Evolutionary conservation across 2,797 vertebrate species (phyloP).

Genomic region (Peromyscus attwateri): DNA sequence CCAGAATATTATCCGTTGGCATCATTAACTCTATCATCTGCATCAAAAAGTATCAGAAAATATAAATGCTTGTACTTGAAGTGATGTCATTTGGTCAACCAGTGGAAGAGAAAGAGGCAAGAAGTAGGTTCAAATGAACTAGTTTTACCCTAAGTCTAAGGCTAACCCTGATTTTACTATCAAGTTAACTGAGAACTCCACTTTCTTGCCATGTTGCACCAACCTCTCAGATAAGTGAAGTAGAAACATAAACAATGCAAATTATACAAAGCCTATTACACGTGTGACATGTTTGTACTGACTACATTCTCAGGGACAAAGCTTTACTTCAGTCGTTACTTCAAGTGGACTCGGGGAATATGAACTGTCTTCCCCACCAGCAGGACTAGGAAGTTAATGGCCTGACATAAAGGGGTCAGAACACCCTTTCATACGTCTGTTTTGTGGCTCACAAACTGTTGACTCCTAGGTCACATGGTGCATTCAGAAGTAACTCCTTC

Average conservation of each 20-base stretch:
- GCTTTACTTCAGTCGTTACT: neutral
- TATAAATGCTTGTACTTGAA: neutral
- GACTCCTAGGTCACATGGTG: neutral
- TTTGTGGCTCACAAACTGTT: neutral
- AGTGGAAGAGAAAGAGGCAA: neutral
- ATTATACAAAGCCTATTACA: neutral
- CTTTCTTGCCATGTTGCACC: neutral
- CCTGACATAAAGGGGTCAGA: neutral
- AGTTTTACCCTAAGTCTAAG: neutral
- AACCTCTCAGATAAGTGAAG: too few species aligned
- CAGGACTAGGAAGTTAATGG: neutral
- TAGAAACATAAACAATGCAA: too few species aligned
- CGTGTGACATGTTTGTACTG: neutral
- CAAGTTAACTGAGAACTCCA: neutral
- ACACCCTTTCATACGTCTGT: neutral
- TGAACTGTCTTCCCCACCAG: neutral
- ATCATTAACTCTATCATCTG: too few species aligned
- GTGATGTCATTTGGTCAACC: neutral
- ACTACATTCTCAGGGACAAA: neutral
- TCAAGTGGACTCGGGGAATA: neutral
- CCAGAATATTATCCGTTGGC: neutral
- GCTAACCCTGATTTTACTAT: neutral
- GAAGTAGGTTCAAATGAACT: neutral
- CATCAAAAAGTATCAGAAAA: neutral
- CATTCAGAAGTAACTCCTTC: neutral